phyloP scores from a whole-genome alignment of 2,797 vertebrate species.

The Euphonia xanthogaster region DNA sequence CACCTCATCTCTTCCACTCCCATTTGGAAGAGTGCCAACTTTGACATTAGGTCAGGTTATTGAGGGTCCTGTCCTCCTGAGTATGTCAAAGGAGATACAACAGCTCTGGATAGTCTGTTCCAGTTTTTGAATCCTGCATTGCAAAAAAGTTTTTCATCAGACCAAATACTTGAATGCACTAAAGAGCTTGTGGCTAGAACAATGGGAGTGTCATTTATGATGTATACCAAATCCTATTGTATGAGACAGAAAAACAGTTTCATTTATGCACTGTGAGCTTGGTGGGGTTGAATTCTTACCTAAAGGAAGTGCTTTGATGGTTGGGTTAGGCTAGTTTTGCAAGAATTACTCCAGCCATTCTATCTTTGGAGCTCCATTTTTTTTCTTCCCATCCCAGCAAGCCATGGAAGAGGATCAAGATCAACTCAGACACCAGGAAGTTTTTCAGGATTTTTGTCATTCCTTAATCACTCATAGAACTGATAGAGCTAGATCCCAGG shows the following conservation, averaged over 20 bases:
- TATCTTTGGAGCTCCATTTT: constrained; percentile 47
- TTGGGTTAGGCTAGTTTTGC: constrained; percentile 65
- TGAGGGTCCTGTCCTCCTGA: neutral
- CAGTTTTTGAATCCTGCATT: neutral
- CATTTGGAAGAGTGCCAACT: neutral
- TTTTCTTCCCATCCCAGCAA: constrained; percentile 21
- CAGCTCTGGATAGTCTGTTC: neutral
- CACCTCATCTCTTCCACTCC: neutral
- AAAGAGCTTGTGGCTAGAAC: constrained; percentile 31
- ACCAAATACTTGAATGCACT: neutral
- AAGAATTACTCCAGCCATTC: constrained; percentile 34
- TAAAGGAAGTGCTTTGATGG: constrained; percentile 71
- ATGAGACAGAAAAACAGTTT: constrained; percentile 42
- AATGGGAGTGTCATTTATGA: constrained; percentile 19
- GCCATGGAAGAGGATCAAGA: constrained; percentile 3
- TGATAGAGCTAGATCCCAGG: neutral
- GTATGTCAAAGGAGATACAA: neutral
- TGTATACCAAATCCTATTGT: constrained; percentile 2
- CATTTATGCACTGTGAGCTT: constrained; percentile 53
- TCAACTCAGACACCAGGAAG: neutral
- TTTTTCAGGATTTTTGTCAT: constrained; percentile 63
- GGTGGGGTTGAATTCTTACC: constrained; percentile 39
- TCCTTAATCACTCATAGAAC: constrained; percentile 38
- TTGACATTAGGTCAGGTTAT: neutral
- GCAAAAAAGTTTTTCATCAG: neutral